These are phyloP conservation scores for Gallinago undulata DNA, from an alignment of 2,113 vertebrate genomes.

Conservation along the genomic window DNA sequence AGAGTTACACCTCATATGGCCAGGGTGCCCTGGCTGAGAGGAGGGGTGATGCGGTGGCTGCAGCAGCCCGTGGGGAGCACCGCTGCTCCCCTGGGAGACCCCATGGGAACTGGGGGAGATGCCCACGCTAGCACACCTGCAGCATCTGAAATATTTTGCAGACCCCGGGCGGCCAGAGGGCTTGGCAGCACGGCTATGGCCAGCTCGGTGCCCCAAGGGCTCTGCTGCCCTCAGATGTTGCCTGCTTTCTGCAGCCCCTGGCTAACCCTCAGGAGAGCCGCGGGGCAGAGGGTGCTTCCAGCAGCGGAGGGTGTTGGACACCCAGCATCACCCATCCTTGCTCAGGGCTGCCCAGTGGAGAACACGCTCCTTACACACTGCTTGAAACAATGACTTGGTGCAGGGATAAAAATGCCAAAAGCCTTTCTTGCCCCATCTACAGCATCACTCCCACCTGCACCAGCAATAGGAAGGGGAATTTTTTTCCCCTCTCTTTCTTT, in stretches of 20 bases:
- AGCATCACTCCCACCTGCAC: background rate
- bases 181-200: background rate
- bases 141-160: background rate
- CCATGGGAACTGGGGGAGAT: rapidly evolving
- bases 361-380: background rate
- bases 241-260: background rate
- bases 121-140: background rate
- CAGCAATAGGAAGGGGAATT: background rate
- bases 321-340: background rate
- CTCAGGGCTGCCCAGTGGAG: background rate
- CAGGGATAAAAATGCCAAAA: rapidly evolving
- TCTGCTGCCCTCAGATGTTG: background rate
- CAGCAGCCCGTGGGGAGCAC: background rate
- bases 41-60: rapidly evolving
- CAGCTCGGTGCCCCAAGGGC: rapidly evolving
- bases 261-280: rapidly evolving
- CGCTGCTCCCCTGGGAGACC: background rate
- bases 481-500: background rate
- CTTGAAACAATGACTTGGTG: background rate
- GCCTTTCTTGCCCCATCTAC: background rate
- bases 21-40: background rate
- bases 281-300: background rate
- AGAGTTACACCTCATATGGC: background rate
- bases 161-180: background rate
- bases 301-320: background rate